These are phyloP conservation scores for Anguilla japonica DNA, from an alignment of 2,113 vertebrate genomes.

Conservation along the genomic window DNA sequence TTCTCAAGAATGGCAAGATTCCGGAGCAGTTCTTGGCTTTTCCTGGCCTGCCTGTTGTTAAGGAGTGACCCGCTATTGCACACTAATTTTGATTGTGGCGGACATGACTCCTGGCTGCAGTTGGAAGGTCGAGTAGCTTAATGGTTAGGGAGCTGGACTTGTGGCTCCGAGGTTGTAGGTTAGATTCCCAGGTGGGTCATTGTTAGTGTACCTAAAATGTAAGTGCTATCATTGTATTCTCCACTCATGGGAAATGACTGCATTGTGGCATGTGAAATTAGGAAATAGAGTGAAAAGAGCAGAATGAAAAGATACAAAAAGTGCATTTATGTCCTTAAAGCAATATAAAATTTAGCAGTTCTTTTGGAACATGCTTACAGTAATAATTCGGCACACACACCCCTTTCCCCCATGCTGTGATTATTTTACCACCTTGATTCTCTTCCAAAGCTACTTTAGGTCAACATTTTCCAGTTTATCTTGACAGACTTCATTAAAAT, in stretches of 20 bases:
- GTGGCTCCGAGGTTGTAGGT: too few species aligned
- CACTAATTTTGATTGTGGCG: background rate
- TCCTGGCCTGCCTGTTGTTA: constrained; percentile 9
- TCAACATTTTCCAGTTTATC: background rate
- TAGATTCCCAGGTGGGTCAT: too few species aligned
- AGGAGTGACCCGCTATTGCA: background rate
- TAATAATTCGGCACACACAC: background rate
- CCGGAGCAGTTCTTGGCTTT: background rate
- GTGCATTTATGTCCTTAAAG: too few species aligned
- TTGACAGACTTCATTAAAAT: background rate
- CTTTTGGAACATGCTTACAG: background rate
- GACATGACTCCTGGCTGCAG: background rate
- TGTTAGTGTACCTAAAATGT: too few species aligned
- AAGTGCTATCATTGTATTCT: too few species aligned
- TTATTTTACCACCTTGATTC: background rate
- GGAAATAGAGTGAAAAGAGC: too few species aligned
- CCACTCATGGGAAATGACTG: too few species aligned
- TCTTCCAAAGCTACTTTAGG: background rate
- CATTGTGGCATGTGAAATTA: too few species aligned
- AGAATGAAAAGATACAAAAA: too few species aligned
- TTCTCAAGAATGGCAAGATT: background rate
- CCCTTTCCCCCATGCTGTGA: background rate
- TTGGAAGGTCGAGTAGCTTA: background rate
- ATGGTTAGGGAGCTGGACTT: too few species aligned
- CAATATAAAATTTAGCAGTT: too few species aligned